Conservation (phyloP, 2,888 invertebrate species). For the Heliconius sara region DNA sequence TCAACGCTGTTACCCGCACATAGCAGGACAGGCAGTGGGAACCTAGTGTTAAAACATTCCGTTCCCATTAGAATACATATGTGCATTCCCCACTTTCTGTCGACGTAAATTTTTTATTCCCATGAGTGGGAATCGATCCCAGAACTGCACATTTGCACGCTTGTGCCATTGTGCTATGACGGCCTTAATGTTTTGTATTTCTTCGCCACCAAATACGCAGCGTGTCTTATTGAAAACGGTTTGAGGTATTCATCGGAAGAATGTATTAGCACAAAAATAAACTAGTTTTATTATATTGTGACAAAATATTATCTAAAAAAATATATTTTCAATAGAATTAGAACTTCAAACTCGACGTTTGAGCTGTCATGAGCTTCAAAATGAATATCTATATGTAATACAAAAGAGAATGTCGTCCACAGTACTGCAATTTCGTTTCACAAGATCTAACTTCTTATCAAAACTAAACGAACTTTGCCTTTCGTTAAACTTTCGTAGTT, state of each 20-base stretch:
- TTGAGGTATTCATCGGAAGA: no score
- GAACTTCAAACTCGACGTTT: background rate
- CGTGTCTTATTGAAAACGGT: no score
- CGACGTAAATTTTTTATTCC: background rate
- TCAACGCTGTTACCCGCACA: background rate
- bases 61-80: background rate
- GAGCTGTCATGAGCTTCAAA: background rate
- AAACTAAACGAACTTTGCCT: slow-evolving; percentile 1
- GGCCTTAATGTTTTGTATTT: no score
- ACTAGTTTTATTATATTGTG: no score
- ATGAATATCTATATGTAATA: background rate
- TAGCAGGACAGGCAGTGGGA: background rate
- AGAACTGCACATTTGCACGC: background rate
- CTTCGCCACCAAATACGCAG: no score
- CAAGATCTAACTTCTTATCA: slow-evolving; percentile 2
- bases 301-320: no score
- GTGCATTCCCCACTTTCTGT: background rate
- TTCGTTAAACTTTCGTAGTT: slow-evolving; percentile 3
- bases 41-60: background rate
- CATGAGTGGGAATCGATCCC: background rate
- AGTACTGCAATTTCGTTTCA: no score
- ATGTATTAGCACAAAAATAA: no score
- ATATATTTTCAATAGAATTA: no score
- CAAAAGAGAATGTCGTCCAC: background rate
- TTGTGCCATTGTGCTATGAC: background rate